Evolutionary conservation across 2,888 invertebrate genomes (phyloP).

Genomic region (Parapristionchus giblindavisi): DNA sequence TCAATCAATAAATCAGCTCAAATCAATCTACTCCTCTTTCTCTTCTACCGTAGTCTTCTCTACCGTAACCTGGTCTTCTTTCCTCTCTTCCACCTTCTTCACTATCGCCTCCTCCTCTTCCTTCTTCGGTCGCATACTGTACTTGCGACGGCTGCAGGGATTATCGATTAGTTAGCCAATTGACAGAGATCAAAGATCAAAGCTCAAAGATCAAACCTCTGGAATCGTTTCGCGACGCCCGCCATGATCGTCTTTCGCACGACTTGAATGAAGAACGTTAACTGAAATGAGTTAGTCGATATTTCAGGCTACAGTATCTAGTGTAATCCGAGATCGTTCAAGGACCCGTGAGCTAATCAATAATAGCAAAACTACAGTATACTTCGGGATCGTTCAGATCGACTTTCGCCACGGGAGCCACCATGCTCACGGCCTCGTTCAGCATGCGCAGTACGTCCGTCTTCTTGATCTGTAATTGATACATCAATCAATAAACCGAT

Average conservation of each 20-base stretch:
- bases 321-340: background rate
- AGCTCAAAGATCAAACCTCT: slow-evolving; percentile 30
- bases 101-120: slow-evolving; percentile 35
- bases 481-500: background rate
- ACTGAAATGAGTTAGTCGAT: slow-evolving; percentile 39
- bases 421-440: slow-evolving; percentile 47
- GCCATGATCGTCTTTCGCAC: slow-evolving; percentile 55
- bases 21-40: slow-evolving; percentile 3
- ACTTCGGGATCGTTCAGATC: slow-evolving; percentile 42
- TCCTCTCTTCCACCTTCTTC: slow-evolving; percentile 33
- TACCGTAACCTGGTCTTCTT: background rate
- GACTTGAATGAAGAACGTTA: slow-evolving; percentile 54
- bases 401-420: slow-evolving; percentile 51
- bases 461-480: slow-evolving; percentile 22
- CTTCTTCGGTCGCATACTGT: slow-evolving; percentile 47
- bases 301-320: background rate
- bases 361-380: background rate
- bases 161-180: too few relatives aligned
- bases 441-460: slow-evolving; percentile 51
- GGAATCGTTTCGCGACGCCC: slow-evolving; percentile 48
- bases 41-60: slow-evolving; percentile 1
- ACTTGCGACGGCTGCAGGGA: slow-evolving; percentile 46
- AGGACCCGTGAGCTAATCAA: background rate
- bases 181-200: background rate
- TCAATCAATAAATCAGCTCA: background rate